phyloP scores from a whole-genome alignment of 2,113 vertebrate species.

The Pogonocichla stellata region DNA sequence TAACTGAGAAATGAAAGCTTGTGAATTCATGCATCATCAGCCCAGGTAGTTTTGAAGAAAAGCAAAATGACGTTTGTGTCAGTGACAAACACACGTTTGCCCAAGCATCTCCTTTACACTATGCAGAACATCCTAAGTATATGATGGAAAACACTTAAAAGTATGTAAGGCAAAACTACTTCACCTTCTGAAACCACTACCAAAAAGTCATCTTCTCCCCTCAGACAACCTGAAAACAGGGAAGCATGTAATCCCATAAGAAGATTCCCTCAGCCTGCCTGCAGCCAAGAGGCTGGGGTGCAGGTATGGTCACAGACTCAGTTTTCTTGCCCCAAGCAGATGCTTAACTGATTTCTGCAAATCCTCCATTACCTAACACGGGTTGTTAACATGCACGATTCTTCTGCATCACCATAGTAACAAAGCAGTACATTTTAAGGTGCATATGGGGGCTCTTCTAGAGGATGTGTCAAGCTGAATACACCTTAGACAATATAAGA shows the following conservation, averaged over 20 bases:
- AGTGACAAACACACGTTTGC: neutral
- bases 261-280: neutral
- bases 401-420: conserved; percentile 66
- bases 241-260: neutral
- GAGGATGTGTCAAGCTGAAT: conserved; percentile 50
- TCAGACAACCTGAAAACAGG: neutral
- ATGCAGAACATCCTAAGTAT: neutral
- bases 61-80: neutral
- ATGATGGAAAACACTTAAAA: neutral
- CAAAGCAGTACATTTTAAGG: conserved; percentile 56
- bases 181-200: neutral
- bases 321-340: conserved; percentile 17
- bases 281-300: neutral
- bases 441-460: conserved; percentile 45
- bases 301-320: neutral
- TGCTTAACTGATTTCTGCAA: conserved; percentile 25
- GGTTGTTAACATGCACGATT: conserved; percentile 51
- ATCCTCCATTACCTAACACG: neutral
- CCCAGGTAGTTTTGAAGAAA: neutral
- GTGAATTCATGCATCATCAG: neutral
- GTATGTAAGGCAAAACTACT: neutral
- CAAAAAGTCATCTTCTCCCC: neutral
- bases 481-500: conserved; percentile 11
- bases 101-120: neutral
- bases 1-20: neutral